Base-by-base conservation (phyloP, 2,113 vertebrate species). In the Chauna torquata region DNA sequence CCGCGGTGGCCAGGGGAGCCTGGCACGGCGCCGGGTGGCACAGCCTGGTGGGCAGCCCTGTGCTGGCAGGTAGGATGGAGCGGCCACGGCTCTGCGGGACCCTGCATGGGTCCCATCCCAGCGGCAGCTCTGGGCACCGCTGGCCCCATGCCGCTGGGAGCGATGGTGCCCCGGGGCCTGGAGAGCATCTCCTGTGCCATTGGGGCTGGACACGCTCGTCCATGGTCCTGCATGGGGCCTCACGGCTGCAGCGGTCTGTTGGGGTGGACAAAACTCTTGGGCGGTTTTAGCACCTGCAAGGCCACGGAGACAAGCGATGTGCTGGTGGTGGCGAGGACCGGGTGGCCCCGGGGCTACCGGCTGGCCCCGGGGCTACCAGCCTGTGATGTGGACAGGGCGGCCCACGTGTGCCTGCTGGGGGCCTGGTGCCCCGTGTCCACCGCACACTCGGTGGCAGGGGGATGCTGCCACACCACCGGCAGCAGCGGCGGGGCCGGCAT, bases 101-200 rank as follows among this genome's bases (percentile, higher is more conserved):
- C 84, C 0, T 0, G 0, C 16, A 8, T 1, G 3, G 90, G 70
- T 22, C 23, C 13, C 6, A 1, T 18, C 36, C 55, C 3, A 0
- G 8, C 0, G 8, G 24, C 40, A 38, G 32, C 32, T 17, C 25
- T 1, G 16, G 69, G 59, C 28, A 70, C 44, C 16, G 2, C 11
- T 13, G 8, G 4, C n/a, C 28, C 36, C 0, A 1, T 2, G 19
- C 15, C 1, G 0, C 36, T 2, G 3, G 27, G 36, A 42, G 15
- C 0, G 1, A 32, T 17, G 79, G 54, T 75, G 34, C 36, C 6
- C 70, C 2, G 2, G 80, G 66, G 28, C 27, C 30, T 2, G 16
- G 23, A 20, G 68, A 64, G 75, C 54, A 20, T 24, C 25, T 76
- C 49, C 32, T 1, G 4, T 2, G 0, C n/a, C 47, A 14, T 16